Evolutionary conservation across 2,888 invertebrate genomes (phyloP), one percentile per base, ranked within the genome.

Genomic region (Linyphia triangularis): DNA sequence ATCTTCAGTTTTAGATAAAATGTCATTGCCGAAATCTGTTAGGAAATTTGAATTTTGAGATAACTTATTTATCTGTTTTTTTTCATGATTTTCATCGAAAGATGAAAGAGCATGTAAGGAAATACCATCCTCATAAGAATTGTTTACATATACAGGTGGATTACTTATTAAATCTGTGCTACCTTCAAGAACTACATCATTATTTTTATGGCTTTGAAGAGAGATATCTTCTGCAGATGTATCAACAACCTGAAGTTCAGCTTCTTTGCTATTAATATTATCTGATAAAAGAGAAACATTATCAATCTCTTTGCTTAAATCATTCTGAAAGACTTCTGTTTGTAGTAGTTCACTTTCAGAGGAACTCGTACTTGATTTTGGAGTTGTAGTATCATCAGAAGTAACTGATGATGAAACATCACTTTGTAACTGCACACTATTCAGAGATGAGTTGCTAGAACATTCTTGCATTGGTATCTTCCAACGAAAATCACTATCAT

Each of bases 401-500:
- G 51, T n/a, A 16, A n/a, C 51, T 10, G 51, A n/a, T 10, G 51
- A 9, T 51, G 51, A 13, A n/a, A 51, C 13, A n/a, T 33, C 57
- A 59, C 22, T 57, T 13, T 33, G 33, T 33, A 33, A 59, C 19
- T 28, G 63, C 13, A 24, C 26, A 28, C 30, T 28, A 59, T 33
- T 13, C 7, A 16, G 10, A 37, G 43, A 28, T 65, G 40, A 10
- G 30, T 51, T 57, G 30, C 37, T 26, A 16, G 28, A 33, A n/a
- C 65, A 26, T 5, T 33, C 61, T 37, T 69, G 43, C 24, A 51
- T 51, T 6, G 30, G 10, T 22, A 28, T 51, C 51, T 63, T 82
- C 89, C 89, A 89, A 4, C 19, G 13, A 16, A 89, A 89, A 26
- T 85, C 85, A 40, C 85, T 70, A 69, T 89, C 85, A 59, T 33